Conservation (phyloP, 2,113 vertebrate genomes). For the Podocnemis expansa region DNA sequence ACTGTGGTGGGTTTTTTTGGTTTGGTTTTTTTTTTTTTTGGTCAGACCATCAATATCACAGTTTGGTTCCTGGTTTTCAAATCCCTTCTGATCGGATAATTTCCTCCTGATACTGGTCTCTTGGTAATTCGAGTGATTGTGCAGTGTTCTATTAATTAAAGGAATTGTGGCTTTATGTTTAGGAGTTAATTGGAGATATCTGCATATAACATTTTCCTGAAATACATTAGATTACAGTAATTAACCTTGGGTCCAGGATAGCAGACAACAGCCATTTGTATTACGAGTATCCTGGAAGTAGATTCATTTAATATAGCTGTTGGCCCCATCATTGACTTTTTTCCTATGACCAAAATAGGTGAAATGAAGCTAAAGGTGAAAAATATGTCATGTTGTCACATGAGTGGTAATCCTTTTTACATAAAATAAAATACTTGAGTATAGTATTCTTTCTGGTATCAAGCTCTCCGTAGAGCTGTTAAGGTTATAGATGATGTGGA, state of each 20-base stretch:
- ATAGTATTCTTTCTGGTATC: conserved; percentile 18
- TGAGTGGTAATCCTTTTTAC: not conserved
- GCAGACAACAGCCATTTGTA: conserved; percentile 10
- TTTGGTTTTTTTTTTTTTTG: too few species aligned
- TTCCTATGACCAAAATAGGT: not conserved
- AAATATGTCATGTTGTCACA: not conserved
- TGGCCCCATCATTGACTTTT: not conserved
- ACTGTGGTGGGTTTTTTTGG: too few species aligned
- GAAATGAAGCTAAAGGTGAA: not conserved
- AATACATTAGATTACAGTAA: conserved; percentile 31
- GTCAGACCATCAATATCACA: not conserved
- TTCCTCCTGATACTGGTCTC: conserved; percentile 6
- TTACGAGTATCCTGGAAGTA: conserved; percentile 2
- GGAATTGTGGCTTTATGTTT: conserved; percentile 49
- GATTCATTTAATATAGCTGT: not conserved
- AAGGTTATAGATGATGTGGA: conserved; percentile 9
- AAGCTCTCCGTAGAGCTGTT: not conserved
- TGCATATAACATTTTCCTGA: conserved; percentile 38
- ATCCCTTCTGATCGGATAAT: conserved; percentile 39
- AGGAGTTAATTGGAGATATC: conserved; percentile 54
- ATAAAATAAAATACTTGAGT: not conserved
- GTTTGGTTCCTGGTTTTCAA: conserved; percentile 41
- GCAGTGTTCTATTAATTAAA: conserved; percentile 59
- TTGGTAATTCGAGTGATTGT: conserved; percentile 59
- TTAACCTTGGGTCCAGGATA: conserved; percentile 54